Conservation (phyloP, 2,888 invertebrate species). For the Cataglyphis altisquamis region DNA sequence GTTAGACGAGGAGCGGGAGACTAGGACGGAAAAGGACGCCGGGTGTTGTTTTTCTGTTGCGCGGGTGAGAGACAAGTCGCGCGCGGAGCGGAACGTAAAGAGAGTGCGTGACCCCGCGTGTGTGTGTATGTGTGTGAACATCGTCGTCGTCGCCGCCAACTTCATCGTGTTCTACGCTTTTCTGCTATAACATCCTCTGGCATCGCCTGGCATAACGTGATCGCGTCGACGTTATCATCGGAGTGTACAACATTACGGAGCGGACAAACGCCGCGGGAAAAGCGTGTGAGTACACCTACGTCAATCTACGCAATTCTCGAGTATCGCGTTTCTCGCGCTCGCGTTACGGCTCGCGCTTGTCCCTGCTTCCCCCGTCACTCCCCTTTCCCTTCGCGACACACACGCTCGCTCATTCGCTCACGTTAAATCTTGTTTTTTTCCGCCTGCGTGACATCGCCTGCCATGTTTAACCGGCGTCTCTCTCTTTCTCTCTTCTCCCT, state of each 20-base stretch:
- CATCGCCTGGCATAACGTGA: slow-evolving; percentile 1
- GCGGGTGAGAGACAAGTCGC: slow-evolving; percentile 56
- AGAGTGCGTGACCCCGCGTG: slow-evolving; percentile 74
- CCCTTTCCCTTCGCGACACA: neutral
- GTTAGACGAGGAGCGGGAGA: slow-evolving; percentile 42
- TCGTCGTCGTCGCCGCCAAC: slow-evolving; percentile 23
- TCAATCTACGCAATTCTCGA: slow-evolving; percentile 43
- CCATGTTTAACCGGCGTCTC: slow-evolving; percentile 75
- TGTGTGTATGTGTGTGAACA: slow-evolving; percentile 64
- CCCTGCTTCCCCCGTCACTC: neutral
- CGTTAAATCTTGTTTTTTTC: slow-evolving; percentile 75
- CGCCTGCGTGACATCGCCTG: slow-evolving; percentile 76
- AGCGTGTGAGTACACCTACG: slow-evolving; percentile 51
- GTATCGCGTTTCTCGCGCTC: neutral
- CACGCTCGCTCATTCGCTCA: slow-evolving; percentile 16
- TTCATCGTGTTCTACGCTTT: slow-evolving; percentile 41
- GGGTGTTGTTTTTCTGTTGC: slow-evolving; percentile 73
- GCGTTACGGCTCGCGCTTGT: neutral
- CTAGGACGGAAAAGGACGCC: slow-evolving; percentile 64
- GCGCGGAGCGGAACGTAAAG: slow-evolving; percentile 56
- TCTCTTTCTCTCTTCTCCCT: slow-evolving; percentile 56
- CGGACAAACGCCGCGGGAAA: neutral
- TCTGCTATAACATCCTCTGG: slow-evolving; percentile 7
- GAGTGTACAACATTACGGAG: neutral
- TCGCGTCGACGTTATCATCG: slow-evolving; percentile 2